These are phyloP conservation scores for Emydocephalus ijimae DNA, from an alignment of 2,113 vertebrate genomes.

Conservation along the genomic window DNA sequence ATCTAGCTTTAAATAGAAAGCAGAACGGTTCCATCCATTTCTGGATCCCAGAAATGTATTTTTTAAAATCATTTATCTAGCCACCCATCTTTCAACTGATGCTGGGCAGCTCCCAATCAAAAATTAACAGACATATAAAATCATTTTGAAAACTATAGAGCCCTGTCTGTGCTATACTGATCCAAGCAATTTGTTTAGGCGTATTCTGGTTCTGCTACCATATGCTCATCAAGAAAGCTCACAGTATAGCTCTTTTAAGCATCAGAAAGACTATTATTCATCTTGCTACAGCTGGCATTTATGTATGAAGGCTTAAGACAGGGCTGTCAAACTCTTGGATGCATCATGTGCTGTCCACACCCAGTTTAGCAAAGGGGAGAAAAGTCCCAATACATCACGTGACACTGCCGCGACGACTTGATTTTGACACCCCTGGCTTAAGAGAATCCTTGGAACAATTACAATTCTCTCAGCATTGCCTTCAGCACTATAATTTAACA, in stretches of 20 bases:
- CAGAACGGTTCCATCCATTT: not conserved
- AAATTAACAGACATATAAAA: not conserved
- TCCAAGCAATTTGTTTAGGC: not conserved
- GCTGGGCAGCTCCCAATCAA: not conserved
- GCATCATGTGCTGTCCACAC: too few species aligned
- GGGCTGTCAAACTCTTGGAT: too few species aligned
- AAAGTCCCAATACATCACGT: too few species aligned
- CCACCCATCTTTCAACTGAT: not conserved
- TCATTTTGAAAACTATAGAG: not conserved
- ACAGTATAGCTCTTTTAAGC: not conserved
- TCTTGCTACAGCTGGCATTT: conserved; percentile 17
- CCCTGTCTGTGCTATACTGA: not conserved
- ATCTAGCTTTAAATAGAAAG: not conserved
- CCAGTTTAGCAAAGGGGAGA: too few species aligned
- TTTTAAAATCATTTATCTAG: not conserved
- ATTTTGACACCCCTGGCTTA: not conserved
- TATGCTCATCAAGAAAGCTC: not conserved
- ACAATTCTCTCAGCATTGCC: not conserved
- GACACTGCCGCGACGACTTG: too few species aligned
- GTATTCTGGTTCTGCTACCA: not conserved
- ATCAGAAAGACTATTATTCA: conserved; percentile 22
- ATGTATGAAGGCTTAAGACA: not conserved
- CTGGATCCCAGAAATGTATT: not conserved
- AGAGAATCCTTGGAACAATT: conserved; percentile 22
- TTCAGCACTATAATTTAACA: not conserved